These are phyloP conservation scores for Drosophila nebulosa DNA, from an alignment of 1,140 invertebrate genomes.

Conservation along the genomic window DNA sequence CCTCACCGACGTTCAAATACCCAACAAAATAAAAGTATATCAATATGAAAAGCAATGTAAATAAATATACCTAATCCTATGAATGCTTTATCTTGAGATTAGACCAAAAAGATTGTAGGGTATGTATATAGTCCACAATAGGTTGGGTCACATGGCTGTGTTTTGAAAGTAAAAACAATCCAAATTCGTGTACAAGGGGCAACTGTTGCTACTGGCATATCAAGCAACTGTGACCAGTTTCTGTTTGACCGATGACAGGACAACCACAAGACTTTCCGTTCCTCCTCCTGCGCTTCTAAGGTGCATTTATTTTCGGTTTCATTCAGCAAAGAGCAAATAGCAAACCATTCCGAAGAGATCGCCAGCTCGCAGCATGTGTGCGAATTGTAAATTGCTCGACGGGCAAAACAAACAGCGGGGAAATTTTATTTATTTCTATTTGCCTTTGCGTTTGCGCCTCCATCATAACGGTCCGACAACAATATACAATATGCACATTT, in stretches of 20 bases:
- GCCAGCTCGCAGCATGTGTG: slow-evolving; percentile 66
- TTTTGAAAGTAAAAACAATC: slow-evolving; percentile 67
- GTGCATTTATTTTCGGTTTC: slow-evolving; percentile 77
- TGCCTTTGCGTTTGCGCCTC: slow-evolving; percentile 52
- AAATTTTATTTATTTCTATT: slow-evolving; percentile 66
- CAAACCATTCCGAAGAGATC: slow-evolving; percentile 23
- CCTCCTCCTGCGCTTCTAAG: slow-evolving; percentile 34
- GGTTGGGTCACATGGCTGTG: neutral
- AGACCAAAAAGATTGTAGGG: neutral
- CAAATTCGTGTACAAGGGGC: slow-evolving; percentile 46
- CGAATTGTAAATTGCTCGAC: slow-evolving; percentile 71
- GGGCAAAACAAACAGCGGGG: slow-evolving; percentile 70
- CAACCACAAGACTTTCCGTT: neutral
- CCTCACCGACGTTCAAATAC: neutral
- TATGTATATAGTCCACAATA: neutral
- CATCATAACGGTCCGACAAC: slow-evolving; percentile 46
- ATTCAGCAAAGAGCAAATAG: slow-evolving; percentile 46
- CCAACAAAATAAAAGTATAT: no score
- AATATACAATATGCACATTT: slow-evolving; percentile 19
- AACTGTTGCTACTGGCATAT: slow-evolving; percentile 57
- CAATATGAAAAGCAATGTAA: no score
- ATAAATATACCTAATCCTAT: no score
- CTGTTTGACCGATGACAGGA: slow-evolving; percentile 70
- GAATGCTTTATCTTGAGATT: no score
- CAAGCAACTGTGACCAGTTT: slow-evolving; percentile 68